Conservation (phyloP, 2,888 invertebrate genomes). For the Drosophila mimica region DNA sequence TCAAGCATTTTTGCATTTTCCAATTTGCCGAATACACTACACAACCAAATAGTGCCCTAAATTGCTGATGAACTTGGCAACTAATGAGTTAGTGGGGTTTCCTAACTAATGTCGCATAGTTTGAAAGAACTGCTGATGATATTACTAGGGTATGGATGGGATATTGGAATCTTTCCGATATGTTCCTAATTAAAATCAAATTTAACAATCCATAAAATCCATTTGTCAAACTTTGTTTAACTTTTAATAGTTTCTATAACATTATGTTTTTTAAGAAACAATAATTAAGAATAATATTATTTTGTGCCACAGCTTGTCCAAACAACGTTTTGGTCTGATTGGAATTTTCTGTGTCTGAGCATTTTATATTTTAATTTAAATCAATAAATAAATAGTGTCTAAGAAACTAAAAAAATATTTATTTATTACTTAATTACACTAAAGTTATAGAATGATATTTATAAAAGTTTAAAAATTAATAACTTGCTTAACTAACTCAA, state of each 20-base stretch:
- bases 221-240: background rate
- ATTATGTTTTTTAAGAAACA: background rate
- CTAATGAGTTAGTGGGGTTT: too few species aligned
- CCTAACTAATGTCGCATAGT: background rate
- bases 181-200: background rate
- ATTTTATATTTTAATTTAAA: background rate
- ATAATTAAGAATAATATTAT: background rate
- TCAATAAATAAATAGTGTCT: background rate
- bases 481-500: background rate
- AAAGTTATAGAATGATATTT: background rate
- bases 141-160: background rate
- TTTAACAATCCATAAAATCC: background rate
- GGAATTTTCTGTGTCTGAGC: background rate
- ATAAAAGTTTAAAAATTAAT: background rate
- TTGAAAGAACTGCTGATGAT: background rate
- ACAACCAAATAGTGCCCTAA: background rate
- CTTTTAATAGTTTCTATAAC: background rate
- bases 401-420: too few species aligned
- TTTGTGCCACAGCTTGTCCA: background rate
- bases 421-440: background rate
- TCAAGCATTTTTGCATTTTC: slow-evolving; percentile 64
- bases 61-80: background rate
- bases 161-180: background rate
- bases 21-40: slow-evolving; percentile 55
- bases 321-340: background rate